These are phyloP conservation scores for Gasteruption jaculator DNA, from an alignment of 2,888 invertebrate genomes.

Conservation along the genomic window DNA sequence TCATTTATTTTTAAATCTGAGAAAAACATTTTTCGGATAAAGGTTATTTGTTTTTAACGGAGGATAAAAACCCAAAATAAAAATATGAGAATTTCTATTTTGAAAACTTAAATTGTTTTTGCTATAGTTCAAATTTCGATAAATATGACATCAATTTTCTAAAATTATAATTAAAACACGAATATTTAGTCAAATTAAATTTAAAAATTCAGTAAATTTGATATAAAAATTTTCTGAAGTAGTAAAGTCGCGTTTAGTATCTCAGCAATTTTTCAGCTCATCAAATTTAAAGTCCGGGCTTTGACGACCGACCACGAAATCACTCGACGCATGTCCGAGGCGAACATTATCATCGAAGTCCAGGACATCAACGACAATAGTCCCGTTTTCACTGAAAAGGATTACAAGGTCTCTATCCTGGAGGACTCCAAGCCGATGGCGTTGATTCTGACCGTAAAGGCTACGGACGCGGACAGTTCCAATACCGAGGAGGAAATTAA, in stretches of 20 bases:
- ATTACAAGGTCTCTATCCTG: slow-evolving; percentile 66
- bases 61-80: no score
- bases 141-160: no score
- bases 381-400: slow-evolving; percentile 66
- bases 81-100: no score
- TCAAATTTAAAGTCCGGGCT: slow-evolving; percentile 53
- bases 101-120: no score
- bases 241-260: background rate
- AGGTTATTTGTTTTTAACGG: no score
- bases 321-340: slow-evolving; percentile 59
- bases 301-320: slow-evolving; percentile 47
- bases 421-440: slow-evolving; percentile 69
- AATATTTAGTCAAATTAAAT: no score
- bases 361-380: slow-evolving; percentile 76
- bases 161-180: no score
- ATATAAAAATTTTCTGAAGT: background rate
- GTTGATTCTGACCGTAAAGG: slow-evolving; percentile 64
- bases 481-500: slow-evolving; percentile 53
- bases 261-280: slow-evolving; percentile 36
- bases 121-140: no score
- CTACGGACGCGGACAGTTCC: slow-evolving; percentile 67
- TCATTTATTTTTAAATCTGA: no score
- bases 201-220: background rate
- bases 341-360: slow-evolving; percentile 66
- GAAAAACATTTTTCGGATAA: no score